Percentiles rank a stretch among this genome's conserved stretches.
These are phyloP conservation scores for Acanthosepion pharaonis DNA, from an alignment of 2,888 invertebrate species.

Conservation along the genomic window DNA sequence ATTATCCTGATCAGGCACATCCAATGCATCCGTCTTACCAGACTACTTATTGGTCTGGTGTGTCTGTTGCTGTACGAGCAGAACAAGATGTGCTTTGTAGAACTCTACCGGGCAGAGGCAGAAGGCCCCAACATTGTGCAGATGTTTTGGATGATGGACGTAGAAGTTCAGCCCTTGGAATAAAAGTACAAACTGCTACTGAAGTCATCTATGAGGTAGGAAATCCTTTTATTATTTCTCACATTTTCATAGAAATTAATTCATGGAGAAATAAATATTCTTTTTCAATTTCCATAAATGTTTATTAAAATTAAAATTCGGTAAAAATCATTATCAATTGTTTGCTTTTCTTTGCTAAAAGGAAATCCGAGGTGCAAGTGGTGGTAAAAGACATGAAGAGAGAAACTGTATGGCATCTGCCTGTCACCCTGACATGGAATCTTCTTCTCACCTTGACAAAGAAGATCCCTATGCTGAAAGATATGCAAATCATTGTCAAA, in stretches of 20 bases:
- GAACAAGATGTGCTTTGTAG: too few species aligned
- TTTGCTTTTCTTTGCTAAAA: too few species aligned
- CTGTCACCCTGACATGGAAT: neutral
- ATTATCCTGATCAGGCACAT: neutral
- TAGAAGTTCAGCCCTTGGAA: too few species aligned
- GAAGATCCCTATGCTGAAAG: slow-evolving; percentile 21
- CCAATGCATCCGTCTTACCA: slow-evolving; percentile 1
- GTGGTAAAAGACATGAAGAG: neutral
- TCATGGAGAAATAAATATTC: too few species aligned
- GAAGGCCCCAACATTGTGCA: too few species aligned
- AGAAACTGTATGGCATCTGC: neutral
- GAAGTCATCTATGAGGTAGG: neutral
- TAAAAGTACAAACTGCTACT: too few species aligned
- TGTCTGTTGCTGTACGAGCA: neutral
- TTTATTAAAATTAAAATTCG: too few species aligned
- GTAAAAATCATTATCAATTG: too few species aligned
- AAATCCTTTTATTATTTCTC: neutral
- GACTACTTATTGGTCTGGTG: neutral
- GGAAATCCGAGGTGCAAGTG: neutral
- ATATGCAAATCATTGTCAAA: slow-evolving; percentile 10
- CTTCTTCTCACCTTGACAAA: neutral
- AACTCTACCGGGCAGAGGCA: too few species aligned
- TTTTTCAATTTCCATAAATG: too few species aligned
- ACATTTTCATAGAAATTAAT: too few species aligned
- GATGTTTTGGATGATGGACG: too few species aligned